Conservation (phyloP, 2,113 vertebrate genomes). For the Triplophysa rosa region DNA sequence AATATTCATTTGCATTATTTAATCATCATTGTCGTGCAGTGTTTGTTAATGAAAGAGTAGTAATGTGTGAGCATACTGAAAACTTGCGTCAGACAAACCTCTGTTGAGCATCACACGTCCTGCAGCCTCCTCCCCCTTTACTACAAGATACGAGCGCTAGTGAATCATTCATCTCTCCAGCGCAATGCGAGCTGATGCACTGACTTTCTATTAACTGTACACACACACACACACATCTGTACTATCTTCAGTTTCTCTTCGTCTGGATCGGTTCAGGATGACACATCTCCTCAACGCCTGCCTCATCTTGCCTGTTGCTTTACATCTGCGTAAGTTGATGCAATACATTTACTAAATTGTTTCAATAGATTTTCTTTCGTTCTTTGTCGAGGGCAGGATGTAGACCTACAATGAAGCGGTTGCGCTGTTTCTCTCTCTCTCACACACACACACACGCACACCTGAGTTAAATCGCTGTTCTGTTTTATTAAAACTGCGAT, state of each 20-base stretch:
- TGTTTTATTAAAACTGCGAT: neutral
- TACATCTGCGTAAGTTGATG: constrained; percentile 74
- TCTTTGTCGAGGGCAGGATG: neutral
- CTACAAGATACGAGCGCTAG: constrained; percentile 52
- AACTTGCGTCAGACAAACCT: neutral
- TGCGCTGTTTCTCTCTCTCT: neutral
- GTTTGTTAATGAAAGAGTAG: constrained; percentile 9
- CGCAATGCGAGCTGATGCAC: constrained; percentile 48
- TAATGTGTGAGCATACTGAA: constrained; percentile 3
- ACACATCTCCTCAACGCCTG: constrained; percentile 65
- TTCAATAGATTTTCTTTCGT: neutral
- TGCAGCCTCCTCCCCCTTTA: constrained; percentile 49
- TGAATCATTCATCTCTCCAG: constrained; percentile 42
- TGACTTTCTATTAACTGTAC: constrained; percentile 43
- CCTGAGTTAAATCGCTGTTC: neutral
- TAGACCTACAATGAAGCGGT: neutral
- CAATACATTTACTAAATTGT: constrained; percentile 17
- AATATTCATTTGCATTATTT: too few relatives aligned
- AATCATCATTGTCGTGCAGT: neutral
- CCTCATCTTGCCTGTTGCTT: constrained; percentile 76
- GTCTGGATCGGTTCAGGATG: constrained; percentile 62
- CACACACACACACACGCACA: neutral
- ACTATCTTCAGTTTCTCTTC: constrained; percentile 32
- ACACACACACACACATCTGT: constrained; percentile 41
- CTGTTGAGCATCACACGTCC: neutral